phyloP scores from a whole-genome alignment of 1,140 invertebrate genomes.

The Zaprionus lachaisei region DNA sequence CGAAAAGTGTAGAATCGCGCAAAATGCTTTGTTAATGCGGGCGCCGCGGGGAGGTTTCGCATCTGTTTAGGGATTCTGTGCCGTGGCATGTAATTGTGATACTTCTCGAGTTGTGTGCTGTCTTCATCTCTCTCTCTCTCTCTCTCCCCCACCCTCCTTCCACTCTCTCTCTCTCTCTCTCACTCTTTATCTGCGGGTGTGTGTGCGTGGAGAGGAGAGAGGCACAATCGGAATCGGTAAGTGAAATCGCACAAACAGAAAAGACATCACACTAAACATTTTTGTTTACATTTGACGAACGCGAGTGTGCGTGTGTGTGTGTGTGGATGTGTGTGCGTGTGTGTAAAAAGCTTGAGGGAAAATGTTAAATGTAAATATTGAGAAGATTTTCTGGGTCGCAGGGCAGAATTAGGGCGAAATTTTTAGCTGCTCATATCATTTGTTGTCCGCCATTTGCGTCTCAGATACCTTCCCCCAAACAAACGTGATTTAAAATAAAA shows the following conservation, averaged over 20 bases:
- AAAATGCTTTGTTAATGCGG: conserved; percentile 7
- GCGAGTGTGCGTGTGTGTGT: conserved; percentile 1
- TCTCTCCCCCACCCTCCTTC: neutral
- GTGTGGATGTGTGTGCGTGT: conserved; percentile 4
- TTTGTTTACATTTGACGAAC: conserved; percentile 70
- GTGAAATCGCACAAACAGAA: conserved; percentile 47
- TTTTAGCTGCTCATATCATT: neutral
- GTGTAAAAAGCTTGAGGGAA: conserved; percentile 21
- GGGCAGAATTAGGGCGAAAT: conserved; percentile 2
- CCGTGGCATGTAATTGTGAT: conserved; percentile 57
- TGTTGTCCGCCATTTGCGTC: neutral
- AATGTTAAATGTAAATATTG: conserved; percentile 26
- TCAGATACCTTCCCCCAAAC: neutral
- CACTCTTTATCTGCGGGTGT: conserved; percentile 10
- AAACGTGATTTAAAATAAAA: neutral
- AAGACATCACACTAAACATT: conserved; percentile 47
- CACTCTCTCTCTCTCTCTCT: neutral
- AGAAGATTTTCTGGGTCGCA: conserved; percentile 22
- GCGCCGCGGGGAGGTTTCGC: neutral
- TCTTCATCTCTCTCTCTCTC: conserved; percentile 1
- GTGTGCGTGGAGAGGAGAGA: conserved; percentile 27
- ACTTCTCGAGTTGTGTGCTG: conserved; percentile 14
- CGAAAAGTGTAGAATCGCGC: neutral
- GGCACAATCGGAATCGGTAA: conserved; percentile 73
- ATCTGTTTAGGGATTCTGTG: conserved; percentile 29